These are phyloP conservation scores for Colletes latitarsis DNA, from an alignment of 1,140 invertebrate species.

Conservation along the genomic window DNA sequence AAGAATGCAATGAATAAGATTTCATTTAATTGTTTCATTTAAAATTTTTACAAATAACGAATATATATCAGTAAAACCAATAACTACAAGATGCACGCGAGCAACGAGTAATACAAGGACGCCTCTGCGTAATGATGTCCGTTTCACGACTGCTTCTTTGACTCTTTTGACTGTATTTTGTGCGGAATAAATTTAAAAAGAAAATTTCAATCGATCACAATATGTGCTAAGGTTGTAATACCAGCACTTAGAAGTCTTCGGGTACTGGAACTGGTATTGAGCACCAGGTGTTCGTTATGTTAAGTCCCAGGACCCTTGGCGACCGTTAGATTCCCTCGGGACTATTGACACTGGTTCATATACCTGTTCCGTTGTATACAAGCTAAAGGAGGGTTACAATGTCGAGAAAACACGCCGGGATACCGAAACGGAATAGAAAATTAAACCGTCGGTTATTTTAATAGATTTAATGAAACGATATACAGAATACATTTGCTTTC, in stretches of 20 bases:
- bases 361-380: slow-evolving; percentile 3
- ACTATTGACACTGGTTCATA: neutral
- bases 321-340: neutral
- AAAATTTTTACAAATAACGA: no score
- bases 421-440: neutral
- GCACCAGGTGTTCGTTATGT: slow-evolving; percentile 30
- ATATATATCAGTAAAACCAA: no score
- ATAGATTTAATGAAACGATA: slow-evolving; percentile 73
- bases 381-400: neutral
- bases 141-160: no score
- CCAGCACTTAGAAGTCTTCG: neutral
- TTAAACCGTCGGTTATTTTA: slow-evolving; percentile 50
- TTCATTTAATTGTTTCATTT: no score
- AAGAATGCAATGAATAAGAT: no score
- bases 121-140: no score
- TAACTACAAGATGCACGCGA: no score
- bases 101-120: no score
- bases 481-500: slow-evolving; percentile 74
- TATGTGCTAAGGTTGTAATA: neutral
- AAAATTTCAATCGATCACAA: neutral
- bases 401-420: no score
- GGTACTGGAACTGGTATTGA: slow-evolving; percentile 2
- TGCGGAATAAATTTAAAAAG: neutral
- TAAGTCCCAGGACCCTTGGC: slow-evolving; percentile 1
- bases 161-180: no score